Evolutionary conservation across 2,888 invertebrate species (phyloP).

Genomic region (Chrysolina haemoptera): DNA sequence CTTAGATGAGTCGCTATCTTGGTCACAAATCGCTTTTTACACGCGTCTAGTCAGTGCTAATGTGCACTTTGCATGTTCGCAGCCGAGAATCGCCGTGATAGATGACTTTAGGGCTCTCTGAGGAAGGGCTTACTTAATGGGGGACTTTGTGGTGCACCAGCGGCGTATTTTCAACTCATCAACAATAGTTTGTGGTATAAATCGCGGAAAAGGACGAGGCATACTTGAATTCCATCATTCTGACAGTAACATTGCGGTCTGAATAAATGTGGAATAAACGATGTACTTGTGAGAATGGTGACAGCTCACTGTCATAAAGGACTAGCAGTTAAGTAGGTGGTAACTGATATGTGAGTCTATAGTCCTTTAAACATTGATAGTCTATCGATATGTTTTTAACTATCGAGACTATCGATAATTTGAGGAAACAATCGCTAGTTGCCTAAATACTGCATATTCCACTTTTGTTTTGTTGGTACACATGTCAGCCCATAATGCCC

Average conservation of each 20-base stretch:
- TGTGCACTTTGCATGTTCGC: conserved; percentile 65
- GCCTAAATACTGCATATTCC: too few species aligned
- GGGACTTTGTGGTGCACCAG: conserved; percentile 41
- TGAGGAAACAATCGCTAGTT: too few species aligned
- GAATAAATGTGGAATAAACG: neutral
- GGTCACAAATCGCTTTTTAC: conserved; percentile 58
- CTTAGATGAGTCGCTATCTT: conserved; percentile 47
- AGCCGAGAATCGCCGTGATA: conserved; percentile 55
- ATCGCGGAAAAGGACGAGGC: neutral
- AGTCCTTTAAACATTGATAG: too few species aligned
- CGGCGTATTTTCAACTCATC: conserved; percentile 38
- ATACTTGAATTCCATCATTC: neutral
- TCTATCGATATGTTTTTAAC: too few species aligned
- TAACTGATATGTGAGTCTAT: too few species aligned
- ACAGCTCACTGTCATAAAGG: too few species aligned
- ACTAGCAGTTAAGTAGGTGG: too few species aligned
- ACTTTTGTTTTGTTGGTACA: too few species aligned
- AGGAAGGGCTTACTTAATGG: conserved; percentile 59
- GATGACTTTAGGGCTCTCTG: conserved; percentile 56
- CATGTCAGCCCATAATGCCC: too few species aligned
- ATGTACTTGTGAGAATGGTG: too few species aligned
- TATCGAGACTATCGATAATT: too few species aligned
- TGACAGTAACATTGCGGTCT: too few species aligned
- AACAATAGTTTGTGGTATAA: conserved; percentile 22
- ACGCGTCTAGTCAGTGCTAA: conserved; percentile 60